These are phyloP conservation scores for Pyrochroa serraticornis DNA, from an alignment of 2,888 invertebrate species.

Conservation along the genomic window DNA sequence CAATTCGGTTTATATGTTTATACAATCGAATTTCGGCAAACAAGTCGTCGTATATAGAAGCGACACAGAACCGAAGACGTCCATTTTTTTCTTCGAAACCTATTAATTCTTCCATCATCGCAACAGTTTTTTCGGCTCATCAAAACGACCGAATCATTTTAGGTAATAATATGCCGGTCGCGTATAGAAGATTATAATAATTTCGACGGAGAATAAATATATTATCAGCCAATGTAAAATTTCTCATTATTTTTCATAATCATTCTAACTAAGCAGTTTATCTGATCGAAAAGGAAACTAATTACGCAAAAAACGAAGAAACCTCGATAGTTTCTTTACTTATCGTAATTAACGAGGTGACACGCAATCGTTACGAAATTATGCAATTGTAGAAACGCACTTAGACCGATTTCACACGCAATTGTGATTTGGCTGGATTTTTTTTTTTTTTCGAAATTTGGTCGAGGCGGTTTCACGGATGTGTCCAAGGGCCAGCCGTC, in stretches of 20 bases:
- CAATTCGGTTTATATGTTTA: conserved; percentile 17
- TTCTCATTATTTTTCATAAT: conserved; percentile 9
- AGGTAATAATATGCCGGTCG: conserved; percentile 12
- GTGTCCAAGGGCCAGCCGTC: conserved; percentile 28
- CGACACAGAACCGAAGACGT: too few species aligned
- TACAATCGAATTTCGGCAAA: conserved; percentile 20
- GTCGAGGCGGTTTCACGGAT: too few species aligned
- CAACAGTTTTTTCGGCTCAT: conserved; percentile 6
- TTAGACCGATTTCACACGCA: too few species aligned
- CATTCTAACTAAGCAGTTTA: not conserved
- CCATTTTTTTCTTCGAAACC: too few species aligned
- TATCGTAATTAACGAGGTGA: too few species aligned
- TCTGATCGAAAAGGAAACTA: conserved; percentile 5
- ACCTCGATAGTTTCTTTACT: too few species aligned
- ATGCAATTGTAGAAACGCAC: too few species aligned
- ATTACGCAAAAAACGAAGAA: conserved; percentile 1
- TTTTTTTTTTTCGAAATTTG: not conserved
- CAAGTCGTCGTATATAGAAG: not conserved
- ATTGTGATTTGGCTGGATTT: too few species aligned
- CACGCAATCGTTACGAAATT: conserved; percentile 9
- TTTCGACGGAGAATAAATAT: conserved; percentile 11
- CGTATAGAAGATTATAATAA: conserved; percentile 14
- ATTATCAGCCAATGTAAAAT: conserved; percentile 9
- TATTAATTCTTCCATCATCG: conserved; percentile 6
- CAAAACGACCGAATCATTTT: conserved; percentile 17